phyloP scores from a whole-genome alignment of 2,797 vertebrate species.

The Acipenser oxyrinchus region DNA sequence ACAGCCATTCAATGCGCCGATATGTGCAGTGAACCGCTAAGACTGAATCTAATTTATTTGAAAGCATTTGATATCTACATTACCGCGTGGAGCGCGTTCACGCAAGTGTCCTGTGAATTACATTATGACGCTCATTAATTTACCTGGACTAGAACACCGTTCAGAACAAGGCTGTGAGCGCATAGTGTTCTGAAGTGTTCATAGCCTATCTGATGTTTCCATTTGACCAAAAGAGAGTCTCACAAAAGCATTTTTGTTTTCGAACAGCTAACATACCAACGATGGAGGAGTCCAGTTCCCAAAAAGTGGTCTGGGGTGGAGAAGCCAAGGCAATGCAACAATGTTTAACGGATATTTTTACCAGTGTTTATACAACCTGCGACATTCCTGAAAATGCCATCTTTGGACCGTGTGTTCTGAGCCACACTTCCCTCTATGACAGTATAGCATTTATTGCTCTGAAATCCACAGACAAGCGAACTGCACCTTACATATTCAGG shows the following conservation, averaged over 20 bases:
- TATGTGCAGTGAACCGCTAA: no score
- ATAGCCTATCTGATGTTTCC: constrained; percentile 20
- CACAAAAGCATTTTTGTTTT: constrained; percentile 5
- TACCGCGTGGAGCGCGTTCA: no score
- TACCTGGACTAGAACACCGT: constrained; percentile 26
- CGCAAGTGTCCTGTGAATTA: neutral
- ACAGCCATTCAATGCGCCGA: no score
- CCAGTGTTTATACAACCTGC: constrained; percentile 93
- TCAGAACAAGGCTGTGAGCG: constrained; percentile 35
- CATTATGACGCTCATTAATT: neutral
- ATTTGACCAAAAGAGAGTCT: constrained; percentile 8
- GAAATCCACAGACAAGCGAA: constrained; percentile 92
- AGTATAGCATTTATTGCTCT: constrained; percentile 96
- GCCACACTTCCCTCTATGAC: constrained; percentile 94
- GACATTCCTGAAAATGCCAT: constrained; percentile 93
- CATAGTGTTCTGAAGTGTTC: no score
- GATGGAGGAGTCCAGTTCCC: constrained; percentile 84
- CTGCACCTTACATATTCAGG: constrained; percentile 91
- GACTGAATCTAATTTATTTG: no score
- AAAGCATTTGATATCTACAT: no score
- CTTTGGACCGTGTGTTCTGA: constrained; percentile 89
- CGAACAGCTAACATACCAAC: constrained; percentile 28
- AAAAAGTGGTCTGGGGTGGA: constrained; percentile 81
- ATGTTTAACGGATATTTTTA: constrained; percentile 95
- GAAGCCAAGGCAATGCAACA: constrained; percentile 94